Evolutionary conservation across 2,888 invertebrate species (phyloP).

Genomic region (Dryobota labecula): DNA sequence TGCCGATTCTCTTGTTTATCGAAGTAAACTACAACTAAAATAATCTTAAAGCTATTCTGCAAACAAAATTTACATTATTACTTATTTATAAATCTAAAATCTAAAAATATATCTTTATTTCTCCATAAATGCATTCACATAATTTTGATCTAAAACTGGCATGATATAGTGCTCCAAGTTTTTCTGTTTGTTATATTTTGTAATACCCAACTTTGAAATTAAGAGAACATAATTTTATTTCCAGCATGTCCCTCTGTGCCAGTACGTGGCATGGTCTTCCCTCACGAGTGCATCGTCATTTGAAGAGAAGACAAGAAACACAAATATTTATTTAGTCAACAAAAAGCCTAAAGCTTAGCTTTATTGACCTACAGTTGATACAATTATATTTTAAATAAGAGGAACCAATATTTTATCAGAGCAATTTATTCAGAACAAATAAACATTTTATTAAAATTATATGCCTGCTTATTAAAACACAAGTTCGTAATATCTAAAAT

Average conservation of each 20-base stretch:
- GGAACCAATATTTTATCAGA: constrained; percentile 19
- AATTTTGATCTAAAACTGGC: no score
- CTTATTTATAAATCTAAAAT: no score
- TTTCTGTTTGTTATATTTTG: no score
- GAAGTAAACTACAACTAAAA: no score
- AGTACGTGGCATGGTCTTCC: constrained; percentile 87
- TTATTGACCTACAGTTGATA: constrained; percentile 21
- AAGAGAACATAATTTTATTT: constrained; percentile 69
- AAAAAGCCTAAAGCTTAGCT: constrained; percentile 27
- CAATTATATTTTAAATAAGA: constrained; percentile 5
- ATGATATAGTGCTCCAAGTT: no score
- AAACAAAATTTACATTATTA: no score
- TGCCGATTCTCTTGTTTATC: no score
- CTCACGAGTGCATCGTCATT: constrained; percentile 93
- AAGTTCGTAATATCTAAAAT: no score
- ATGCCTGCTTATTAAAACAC: no score
- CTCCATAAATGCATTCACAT: no score
- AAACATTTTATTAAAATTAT: constrained; percentile 16
- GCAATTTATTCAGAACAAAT: constrained; percentile 19
- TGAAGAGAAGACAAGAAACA: constrained; percentile 77
- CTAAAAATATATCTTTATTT: no score
- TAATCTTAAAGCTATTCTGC: no score
- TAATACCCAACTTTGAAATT: neutral
- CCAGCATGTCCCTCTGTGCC: constrained; percentile 91
- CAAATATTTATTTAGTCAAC: constrained; percentile 56